phyloP scores from a whole-genome alignment of 1,140 invertebrate genomes.

The Drosophila lini region DNA sequence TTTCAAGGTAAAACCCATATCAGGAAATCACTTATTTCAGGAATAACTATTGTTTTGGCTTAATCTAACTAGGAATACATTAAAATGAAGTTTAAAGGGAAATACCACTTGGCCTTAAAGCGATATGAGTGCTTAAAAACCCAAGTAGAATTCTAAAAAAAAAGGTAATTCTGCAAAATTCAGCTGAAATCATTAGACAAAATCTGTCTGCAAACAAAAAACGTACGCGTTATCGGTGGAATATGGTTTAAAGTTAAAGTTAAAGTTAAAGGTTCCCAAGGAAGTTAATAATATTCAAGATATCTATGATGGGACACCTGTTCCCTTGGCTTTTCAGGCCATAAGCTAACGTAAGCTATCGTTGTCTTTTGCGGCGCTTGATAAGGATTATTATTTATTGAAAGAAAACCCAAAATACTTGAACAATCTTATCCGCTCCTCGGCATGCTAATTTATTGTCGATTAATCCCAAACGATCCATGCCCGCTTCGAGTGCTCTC shows the following conservation, averaged over 20 bases:
- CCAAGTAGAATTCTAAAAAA: background rate
- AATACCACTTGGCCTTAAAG: background rate
- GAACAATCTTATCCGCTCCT: constrained; percentile 59
- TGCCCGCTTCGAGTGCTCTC: background rate
- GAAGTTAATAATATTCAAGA: background rate
- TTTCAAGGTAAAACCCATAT: background rate
- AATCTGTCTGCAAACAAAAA: background rate
- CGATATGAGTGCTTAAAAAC: background rate
- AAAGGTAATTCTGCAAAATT: background rate
- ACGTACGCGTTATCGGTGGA: background rate
- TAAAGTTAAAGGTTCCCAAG: too few species aligned
- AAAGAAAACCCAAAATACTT: constrained; percentile 50
- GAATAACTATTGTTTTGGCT: background rate
- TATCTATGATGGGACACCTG: background rate
- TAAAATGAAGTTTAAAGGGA: background rate
- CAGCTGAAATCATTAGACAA: background rate
- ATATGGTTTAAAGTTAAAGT: background rate
- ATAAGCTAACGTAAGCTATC: constrained; percentile 8
- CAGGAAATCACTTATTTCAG: background rate
- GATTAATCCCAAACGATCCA: constrained; percentile 4
- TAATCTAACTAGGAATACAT: background rate
- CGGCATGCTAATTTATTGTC: constrained; percentile 30
- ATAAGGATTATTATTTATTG: constrained; percentile 48
- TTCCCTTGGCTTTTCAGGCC: background rate
- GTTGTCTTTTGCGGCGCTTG: constrained; percentile 37